Conservation (phyloP, 2,113 vertebrate species). For the Hypomesus transpacificus region DNA sequence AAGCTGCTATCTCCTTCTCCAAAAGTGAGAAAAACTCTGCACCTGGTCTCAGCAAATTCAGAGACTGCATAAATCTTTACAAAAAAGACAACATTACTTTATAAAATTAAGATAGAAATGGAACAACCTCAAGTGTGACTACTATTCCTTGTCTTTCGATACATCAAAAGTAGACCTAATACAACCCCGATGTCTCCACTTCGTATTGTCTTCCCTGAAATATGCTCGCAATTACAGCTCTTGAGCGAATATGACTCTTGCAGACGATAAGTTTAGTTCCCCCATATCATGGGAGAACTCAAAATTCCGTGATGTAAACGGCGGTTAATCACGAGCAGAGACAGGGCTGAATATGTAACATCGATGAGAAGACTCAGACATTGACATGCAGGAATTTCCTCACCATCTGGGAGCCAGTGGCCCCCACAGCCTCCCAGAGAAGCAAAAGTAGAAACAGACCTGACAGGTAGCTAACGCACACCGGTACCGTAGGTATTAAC, state of each 20-base stretch:
- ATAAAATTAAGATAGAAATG: not conserved
- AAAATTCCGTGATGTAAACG: not conserved
- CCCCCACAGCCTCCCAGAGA: constrained; percentile 7
- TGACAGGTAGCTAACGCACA: constrained; percentile 11
- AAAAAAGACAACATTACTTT: not conserved
- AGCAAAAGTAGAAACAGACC: constrained; percentile 36
- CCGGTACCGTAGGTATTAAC: not conserved
- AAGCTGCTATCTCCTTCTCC: not conserved
- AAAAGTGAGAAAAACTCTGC: not conserved
- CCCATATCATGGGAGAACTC: not conserved
- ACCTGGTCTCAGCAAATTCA: not conserved
- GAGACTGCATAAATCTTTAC: not conserved
- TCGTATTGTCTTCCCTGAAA: not conserved
- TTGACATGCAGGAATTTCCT: constrained; percentile 31
- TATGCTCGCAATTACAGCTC: not conserved
- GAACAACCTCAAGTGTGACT: not conserved
- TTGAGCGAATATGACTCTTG: not conserved
- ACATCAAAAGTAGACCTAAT: not conserved
- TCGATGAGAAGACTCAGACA: constrained; percentile 15
- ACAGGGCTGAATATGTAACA: constrained; percentile 14
- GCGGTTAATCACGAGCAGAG: constrained; percentile 13
- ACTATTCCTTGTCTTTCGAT: not conserved
- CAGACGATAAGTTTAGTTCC: not conserved
- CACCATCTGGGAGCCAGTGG: constrained; percentile 31
- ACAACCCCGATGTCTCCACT: not conserved